Conservation (phyloP, 2,888 invertebrate genomes). For the Helleia helle region DNA sequence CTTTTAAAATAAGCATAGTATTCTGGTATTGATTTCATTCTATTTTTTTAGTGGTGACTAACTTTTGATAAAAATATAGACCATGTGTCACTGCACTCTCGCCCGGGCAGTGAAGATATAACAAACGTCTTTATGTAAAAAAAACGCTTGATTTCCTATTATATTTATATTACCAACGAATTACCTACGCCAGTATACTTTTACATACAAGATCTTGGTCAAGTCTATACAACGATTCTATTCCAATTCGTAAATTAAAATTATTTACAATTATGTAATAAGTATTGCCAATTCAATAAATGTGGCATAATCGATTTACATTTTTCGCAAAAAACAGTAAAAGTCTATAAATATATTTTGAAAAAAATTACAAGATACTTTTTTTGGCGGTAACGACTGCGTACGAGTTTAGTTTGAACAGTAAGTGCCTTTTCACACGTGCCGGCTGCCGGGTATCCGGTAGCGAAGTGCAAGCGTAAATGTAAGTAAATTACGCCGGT, state of each 20-base stretch:
- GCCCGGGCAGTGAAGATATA: slow-evolving; percentile 12
- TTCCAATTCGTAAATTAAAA: not conserved
- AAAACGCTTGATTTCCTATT: not conserved
- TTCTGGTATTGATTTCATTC: too few relatives aligned
- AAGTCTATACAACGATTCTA: not conserved
- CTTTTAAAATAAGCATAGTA: too few relatives aligned
- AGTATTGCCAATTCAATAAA: not conserved
- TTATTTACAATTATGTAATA: not conserved
- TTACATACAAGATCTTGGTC: not conserved
- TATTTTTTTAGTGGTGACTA: too few relatives aligned
- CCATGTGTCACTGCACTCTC: slow-evolving; percentile 8
- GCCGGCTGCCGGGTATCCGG: too few relatives aligned
- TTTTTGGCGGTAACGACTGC: not conserved
- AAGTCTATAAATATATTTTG: not conserved
- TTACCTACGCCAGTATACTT: not conserved
- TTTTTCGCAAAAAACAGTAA: not conserved
- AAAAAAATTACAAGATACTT: too few relatives aligned
- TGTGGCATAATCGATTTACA: not conserved
- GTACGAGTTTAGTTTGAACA: too few relatives aligned
- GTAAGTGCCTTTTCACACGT: too few relatives aligned
- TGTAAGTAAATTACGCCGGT: too few relatives aligned
- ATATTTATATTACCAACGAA: slow-evolving; percentile 1
- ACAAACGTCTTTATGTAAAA: not conserved
- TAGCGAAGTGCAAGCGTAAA: too few relatives aligned
- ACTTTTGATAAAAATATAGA: not conserved